Conservation (phyloP, 2,113 vertebrate species). For the Talpa occidentalis region DNA sequence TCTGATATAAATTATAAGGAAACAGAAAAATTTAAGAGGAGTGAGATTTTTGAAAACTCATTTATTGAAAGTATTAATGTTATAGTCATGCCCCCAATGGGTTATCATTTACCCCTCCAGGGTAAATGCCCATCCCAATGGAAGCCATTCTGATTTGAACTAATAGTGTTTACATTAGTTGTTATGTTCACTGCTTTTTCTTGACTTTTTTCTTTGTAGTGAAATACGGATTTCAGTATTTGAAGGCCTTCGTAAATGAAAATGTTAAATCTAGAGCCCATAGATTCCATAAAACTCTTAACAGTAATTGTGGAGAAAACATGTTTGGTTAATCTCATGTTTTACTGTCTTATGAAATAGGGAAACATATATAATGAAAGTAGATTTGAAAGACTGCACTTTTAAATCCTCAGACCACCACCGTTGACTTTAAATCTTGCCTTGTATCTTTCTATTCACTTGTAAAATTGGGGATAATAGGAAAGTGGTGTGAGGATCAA, state of each 20-base stretch:
- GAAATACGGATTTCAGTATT: conserved; percentile 58
- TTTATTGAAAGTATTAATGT: neutral
- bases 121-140: neutral
- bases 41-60: neutral
- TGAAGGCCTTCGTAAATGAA: conserved; percentile 59
- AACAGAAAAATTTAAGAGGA: neutral
- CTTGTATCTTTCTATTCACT: neutral
- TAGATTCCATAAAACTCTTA: neutral
- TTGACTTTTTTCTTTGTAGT: conserved; percentile 50
- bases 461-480: neutral
- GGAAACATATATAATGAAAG: neutral
- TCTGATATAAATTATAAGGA: conserved; percentile 39
- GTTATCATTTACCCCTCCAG: conserved; percentile 50
- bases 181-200: neutral
- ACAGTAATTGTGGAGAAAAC: conserved; percentile 10
- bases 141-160: conserved; percentile 54
- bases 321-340: neutral
- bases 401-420: neutral
- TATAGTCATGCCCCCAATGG: neutral
- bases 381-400: conserved; percentile 28
- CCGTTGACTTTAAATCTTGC: neutral
- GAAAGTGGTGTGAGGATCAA: neutral
- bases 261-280: conserved; percentile 33
- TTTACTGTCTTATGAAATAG: conserved; percentile 34
- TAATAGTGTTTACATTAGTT: conserved; percentile 49